Conservation (phyloP, 2,797 vertebrate genomes). For the Linurgus olivaceus region DNA sequence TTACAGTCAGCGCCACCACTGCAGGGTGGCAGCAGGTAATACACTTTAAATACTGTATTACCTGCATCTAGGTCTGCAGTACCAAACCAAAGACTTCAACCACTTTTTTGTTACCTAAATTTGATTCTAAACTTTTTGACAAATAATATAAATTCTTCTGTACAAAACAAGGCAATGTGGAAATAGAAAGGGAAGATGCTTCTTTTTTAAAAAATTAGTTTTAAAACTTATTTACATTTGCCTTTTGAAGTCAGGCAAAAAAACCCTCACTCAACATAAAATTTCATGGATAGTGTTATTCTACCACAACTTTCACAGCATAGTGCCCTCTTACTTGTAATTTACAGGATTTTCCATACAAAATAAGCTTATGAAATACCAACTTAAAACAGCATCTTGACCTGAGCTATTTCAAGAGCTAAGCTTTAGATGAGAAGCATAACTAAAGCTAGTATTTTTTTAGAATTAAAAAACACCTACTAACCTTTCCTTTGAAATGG, state of each 20-base stretch:
- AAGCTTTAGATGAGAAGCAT: neutral
- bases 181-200: neutral
- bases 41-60: neutral
- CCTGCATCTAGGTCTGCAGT: neutral
- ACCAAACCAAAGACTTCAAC: neutral
- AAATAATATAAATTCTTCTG: neutral
- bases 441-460: neutral
- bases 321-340: neutral
- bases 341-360: neutral
- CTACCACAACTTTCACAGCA: neutral
- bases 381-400: neutral
- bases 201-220: neutral
- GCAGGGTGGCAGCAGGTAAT: neutral
- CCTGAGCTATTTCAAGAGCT: neutral
- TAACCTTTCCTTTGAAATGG: slow-evolving; percentile 94
- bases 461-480: neutral
- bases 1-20: neutral
- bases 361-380: neutral
- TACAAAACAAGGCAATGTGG: neutral
- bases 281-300: neutral
- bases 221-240: neutral
- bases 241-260: neutral
- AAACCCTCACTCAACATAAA: neutral
- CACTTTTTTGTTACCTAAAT: neutral
- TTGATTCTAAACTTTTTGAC: neutral